These are phyloP conservation scores for Lottia scabra DNA, from an alignment of 2,888 invertebrate genomes.

Conservation along the genomic window DNA sequence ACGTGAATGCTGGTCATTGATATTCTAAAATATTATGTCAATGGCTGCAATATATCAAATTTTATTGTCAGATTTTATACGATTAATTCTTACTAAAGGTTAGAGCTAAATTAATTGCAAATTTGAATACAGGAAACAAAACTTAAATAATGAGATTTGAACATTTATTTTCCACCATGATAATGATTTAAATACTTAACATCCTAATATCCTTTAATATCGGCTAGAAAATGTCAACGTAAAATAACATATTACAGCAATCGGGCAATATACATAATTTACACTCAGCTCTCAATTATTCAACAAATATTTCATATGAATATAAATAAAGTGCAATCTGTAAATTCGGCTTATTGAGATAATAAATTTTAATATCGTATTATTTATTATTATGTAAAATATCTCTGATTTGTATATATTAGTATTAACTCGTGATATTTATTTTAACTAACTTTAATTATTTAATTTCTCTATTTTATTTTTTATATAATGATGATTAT, in stretches of 20 bases:
- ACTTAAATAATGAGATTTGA: conserved; percentile 4
- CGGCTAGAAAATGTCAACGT: conserved; percentile 1
- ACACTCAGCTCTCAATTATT: neutral
- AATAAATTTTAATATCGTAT: neutral
- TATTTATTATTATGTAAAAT: neutral
- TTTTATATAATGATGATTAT: too few relatives aligned
- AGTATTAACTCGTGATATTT: neutral
- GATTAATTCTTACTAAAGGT: neutral
- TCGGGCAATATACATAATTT: conserved; percentile 6
- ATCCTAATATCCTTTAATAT: conserved; percentile 3
- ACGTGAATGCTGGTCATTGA: too few relatives aligned
- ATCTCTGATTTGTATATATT: conserved; percentile 1
- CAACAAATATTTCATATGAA: conserved; percentile 1
- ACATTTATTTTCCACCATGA: conserved; percentile 6
- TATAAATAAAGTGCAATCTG: neutral
- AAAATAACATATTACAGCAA: conserved; percentile 3
- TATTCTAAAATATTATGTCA: too few relatives aligned
- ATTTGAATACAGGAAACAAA: conserved; percentile 7
- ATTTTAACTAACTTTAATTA: too few relatives aligned
- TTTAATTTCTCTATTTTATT: too few relatives aligned
- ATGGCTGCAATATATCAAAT: too few relatives aligned
- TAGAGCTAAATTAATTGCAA: conserved; percentile 3
- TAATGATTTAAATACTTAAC: conserved; percentile 4
- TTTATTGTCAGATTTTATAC: too few relatives aligned
- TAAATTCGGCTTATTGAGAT: neutral